Evolutionary conservation across 2,888 invertebrate species (phyloP), one percentile per base, ranked within the genome.

Genomic region (Agonum fuliginosum): DNA sequence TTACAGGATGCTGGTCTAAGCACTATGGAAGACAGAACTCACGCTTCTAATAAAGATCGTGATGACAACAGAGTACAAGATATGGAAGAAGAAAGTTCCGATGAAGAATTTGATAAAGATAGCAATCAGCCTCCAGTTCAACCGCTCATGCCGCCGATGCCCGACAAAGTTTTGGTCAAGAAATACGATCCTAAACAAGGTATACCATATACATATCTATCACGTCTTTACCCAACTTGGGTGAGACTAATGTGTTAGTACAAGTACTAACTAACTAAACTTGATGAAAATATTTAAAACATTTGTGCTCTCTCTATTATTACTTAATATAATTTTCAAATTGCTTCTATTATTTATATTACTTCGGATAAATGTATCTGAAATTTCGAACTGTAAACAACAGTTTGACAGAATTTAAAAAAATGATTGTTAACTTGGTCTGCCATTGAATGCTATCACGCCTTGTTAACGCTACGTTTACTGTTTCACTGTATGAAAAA

Each of bases 151-250:
- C 96, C 97, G 3, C 97, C 97, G 17, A 92, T 93, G 0, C 93
- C 95, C 17, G 98, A 97, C 85, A 95, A 97, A 84, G 97, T 98
- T 22, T 91, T 99, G 46, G 97, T 99, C 78, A 97, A 97, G 86
- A 97, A 97, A 85, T 99, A 99, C 86, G 97, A 99, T 90, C 99
- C 99, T 0, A 99, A 96, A 87, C 93, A 93, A 85, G 89, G 90
- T 82, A 89, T 87, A 82, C n/a, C n/a, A n/a, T n/a, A n/a, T n/a
- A n/a, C n/a, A n/a, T n/a, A n/a, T n/a, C n/a, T n/a, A n/a, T n/a
- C n/a, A n/a, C n/a, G n/a, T n/a, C n/a, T n/a, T n/a, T n/a, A n/a
- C n/a, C n/a, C n/a, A n/a, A n/a, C n/a, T n/a, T n/a, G n/a, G n/a
- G n/a, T n/a, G n/a, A n/a, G n/a, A n/a, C n/a, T n/a, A n/a, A n/a